phyloP scores from a whole-genome alignment of 2,797 vertebrate genomes.

The Octomys mimax region DNA sequence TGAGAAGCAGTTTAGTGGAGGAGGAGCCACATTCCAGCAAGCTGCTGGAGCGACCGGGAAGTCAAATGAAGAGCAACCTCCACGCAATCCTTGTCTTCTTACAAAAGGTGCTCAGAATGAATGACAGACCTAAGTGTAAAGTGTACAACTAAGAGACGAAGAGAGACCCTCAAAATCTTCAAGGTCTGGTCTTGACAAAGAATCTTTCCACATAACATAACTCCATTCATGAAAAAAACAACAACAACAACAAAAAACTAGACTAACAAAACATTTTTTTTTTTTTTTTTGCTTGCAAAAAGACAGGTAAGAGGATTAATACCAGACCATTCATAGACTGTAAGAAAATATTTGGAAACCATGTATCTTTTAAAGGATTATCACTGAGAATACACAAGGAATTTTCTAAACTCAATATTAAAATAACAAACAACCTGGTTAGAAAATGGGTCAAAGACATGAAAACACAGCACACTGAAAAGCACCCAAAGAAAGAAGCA shows the following conservation, averaged over 20 bases:
- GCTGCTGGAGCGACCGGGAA: background rate
- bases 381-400: background rate
- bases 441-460: constrained; percentile 22
- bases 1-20: background rate
- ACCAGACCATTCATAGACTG: background rate
- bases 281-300: background rate
- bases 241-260: background rate
- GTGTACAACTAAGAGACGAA: background rate
- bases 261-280: background rate
- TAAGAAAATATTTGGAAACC: constrained; percentile 20
- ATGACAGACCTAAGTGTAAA: background rate
- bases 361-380: background rate
- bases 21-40: background rate
- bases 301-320: background rate
- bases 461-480: background rate
- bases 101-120: background rate
- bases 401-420: background rate
- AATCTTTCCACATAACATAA: background rate
- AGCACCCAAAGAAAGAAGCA: background rate
- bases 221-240: background rate
- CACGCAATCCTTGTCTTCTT: background rate
- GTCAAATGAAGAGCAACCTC: background rate
- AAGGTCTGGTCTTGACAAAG: background rate
- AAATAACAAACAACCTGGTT: background rate
- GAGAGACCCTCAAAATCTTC: background rate